Percentiles rank a stretch among this genome's conserved stretches.
phyloP scores from a whole-genome alignment of 2,888 invertebrate species.

The Rhamnusium bicolor region DNA sequence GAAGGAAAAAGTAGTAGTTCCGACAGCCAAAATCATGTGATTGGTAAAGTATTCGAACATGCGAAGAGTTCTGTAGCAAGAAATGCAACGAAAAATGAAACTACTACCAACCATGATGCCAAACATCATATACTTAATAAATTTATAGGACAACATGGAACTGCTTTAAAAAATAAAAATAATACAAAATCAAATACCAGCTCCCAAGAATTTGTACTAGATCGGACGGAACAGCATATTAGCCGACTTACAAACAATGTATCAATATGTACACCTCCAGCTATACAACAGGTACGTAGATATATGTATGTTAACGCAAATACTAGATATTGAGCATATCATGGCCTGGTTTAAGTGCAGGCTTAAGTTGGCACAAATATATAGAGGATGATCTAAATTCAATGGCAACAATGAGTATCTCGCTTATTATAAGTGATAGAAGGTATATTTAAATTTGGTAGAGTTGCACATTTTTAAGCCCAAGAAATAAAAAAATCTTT shows the following conservation, averaged over 20 bases:
- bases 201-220: background rate
- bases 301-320: no score
- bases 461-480: no score
- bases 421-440: no score
- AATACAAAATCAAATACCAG: background rate
- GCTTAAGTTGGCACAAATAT: no score
- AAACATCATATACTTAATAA: background rate
- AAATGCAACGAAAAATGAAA: background rate
- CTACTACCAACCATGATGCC: background rate
- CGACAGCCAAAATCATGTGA: background rate
- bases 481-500: no score
- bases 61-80: background rate
- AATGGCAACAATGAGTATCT: no score
- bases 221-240: background rate
- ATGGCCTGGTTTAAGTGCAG: no score
- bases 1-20: background rate
- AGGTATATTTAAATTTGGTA: no score
- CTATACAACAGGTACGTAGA: slow-evolving; percentile 22
- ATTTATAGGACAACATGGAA: background rate
- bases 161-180: background rate
- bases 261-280: slow-evolving; percentile 15
- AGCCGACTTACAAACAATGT: no score
- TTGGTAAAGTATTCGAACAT: background rate
- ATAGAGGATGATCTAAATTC: no score
- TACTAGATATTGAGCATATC: no score